Base-by-base conservation (phyloP, 2,888 invertebrate genomes). In the Eristalis pertinax region DNA sequence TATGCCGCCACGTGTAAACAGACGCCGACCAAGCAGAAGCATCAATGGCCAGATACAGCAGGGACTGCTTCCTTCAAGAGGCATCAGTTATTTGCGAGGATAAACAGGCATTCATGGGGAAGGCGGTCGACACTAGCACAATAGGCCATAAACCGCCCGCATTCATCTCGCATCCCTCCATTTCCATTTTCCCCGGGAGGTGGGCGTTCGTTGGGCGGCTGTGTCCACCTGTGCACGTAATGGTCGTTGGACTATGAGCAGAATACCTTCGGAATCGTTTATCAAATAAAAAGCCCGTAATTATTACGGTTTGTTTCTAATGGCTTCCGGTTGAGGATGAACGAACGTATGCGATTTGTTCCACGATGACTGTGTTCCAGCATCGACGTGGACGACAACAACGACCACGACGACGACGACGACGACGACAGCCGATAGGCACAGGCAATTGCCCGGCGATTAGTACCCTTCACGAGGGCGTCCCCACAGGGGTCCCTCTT, bases 201-300 rank as follows among this genome's bases (percentile, higher is more conserved):
- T 60, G 58, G 62, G 56, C 58, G 81, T 84, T 64, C 72, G 63
- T 73, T 68, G 24, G n/a, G 50, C 38, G 73, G 38, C 35, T 10
- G 1, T 69, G 64, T 56, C 74, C 72, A 83, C 72, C 75, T 58
- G 70, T 83, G 74, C 69, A 74, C 69, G 69, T 74, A 81, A 76
- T 75, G 67, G 68, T 65, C 69, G 38, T 82, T 65, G 60, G 62
- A 74, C 74, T 19, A 65, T 72, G 63, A 11, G 43, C 62, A 78
- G 62, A 50, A 75, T 69, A 43, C 74, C 82, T 74, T 65, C 65
- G 58, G 65, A 70, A 83, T 79, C 86, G 83, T 86, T 86, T 86
- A 83, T 86, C 83, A 86, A 86, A 83, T 78, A 86, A 78, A 78
- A 83, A 83, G 74, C 76, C 83, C 70, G 79, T 87, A 84, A 84